Evolutionary conservation across 2,888 invertebrate species (phyloP).

Genomic region (Nymphalis polychloros): DNA sequence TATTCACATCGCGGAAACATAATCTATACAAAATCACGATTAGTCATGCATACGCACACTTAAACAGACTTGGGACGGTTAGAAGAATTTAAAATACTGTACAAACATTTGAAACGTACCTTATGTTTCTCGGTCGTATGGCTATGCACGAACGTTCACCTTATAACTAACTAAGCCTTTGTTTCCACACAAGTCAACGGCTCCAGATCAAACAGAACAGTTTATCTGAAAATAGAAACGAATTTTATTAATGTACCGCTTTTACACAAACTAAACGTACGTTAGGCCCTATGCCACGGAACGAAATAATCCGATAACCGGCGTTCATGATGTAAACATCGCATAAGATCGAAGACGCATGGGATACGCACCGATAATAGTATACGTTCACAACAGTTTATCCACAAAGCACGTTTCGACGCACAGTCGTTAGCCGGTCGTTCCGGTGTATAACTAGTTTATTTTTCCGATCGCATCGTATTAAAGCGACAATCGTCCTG

Average conservation of each 20-base stretch:
- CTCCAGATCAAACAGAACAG: slow-evolving; percentile 75
- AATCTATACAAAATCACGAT: slow-evolving; percentile 63
- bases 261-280: slow-evolving; percentile 56
- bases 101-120: slow-evolving; percentile 66
- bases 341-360: slow-evolving; percentile 32
- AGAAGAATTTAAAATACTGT: slow-evolving; percentile 44
- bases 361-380: slow-evolving; percentile 71
- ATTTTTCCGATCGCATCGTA: slow-evolving; percentile 72
- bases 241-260: slow-evolving; percentile 72
- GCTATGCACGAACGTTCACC: slow-evolving; percentile 69
- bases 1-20: slow-evolving; percentile 46
- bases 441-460: slow-evolving; percentile 78
- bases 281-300: slow-evolving; percentile 40
- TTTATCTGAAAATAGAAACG: slow-evolving; percentile 80
- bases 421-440: slow-evolving; percentile 63
- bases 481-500: slow-evolving; percentile 62
- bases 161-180: slow-evolving; percentile 70
- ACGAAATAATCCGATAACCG: slow-evolving; percentile 42
- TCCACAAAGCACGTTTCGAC: slow-evolving; percentile 70
- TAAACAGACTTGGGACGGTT: slow-evolving; percentile 50
- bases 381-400: slow-evolving; percentile 67
- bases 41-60: slow-evolving; percentile 56
- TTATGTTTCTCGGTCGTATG: slow-evolving; percentile 50
- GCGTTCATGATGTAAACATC: slow-evolving; percentile 42
- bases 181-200: slow-evolving; percentile 73